Evolutionary conservation across 1,140 invertebrate genomes (phyloP), one percentile per base, ranked within the genome.

Genomic region (Drosophila nasuta): DNA sequence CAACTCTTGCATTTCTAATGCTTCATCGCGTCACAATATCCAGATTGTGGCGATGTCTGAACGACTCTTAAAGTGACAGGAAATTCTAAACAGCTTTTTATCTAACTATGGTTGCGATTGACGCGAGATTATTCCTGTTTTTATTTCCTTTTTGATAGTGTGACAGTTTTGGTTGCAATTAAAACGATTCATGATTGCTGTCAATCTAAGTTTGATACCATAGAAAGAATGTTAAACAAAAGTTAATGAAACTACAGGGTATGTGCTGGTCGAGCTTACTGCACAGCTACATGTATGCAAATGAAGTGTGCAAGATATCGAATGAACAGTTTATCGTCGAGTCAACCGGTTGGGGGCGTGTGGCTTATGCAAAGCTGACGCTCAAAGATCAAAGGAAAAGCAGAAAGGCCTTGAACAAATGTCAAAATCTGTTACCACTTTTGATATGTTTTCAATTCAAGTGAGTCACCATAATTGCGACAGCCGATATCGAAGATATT

Each of bases 1-100:
- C 30, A n/a, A 15, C 13, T 38, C 35, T 58, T 67, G 82, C 82
- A 86, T 79, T 86, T 86, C 71, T 86, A 86, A 73, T 66, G 82
- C 82, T 86, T 86, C 81, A 46, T 6, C 15, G 62, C 75, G 75
- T 72, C 79, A 88, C 49, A 77, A 20, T 1, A 15, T 38, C 35
- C 8, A 33, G 7, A 75, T 71, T 71, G 71, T 13, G 41, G 41
- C 5, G 5, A 43, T n/a, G 41, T 43, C 10, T 8, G 8, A 10
- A 10, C 38, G 38, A 41, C 38, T 41, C 38, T 41, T 43, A 43
- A 43, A 43, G 41, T 43, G 41, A 0, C 11, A 11, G 38, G 38
- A 41, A 41, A 10, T 7, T 41, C 38, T 41, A 41, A 41, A 41
- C 11, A 43, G 41, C 41, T 43, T 43, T 25, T 13, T 13, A 43